phyloP scores from a whole-genome alignment of 2,113 vertebrate species.

The Xenopus borealis region DNA sequence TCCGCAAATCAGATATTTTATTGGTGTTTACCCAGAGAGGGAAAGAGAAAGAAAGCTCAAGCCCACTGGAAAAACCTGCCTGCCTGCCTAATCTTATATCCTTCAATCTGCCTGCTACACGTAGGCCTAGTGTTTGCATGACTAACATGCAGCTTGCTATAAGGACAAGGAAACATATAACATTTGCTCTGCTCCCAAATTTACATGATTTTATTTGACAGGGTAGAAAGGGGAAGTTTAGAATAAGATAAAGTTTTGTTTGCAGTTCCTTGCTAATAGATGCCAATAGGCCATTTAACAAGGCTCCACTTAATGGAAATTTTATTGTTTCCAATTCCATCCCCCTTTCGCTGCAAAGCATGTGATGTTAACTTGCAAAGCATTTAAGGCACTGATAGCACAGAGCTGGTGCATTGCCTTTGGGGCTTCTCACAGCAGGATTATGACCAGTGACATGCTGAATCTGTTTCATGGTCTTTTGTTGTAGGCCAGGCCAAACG shows the following conservation, averaged over 20 bases:
- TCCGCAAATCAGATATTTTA: constrained; percentile 72
- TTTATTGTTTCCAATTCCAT: constrained; percentile 79
- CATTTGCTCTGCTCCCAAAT: constrained; percentile 52
- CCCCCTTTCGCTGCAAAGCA: constrained; percentile 71
- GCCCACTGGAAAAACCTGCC: too few species aligned
- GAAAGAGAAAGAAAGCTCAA: constrained; percentile 48
- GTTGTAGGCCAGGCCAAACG: constrained; percentile 58
- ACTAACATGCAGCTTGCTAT: background rate
- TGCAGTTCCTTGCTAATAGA: constrained; percentile 91
- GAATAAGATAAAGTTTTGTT: constrained; percentile 86
- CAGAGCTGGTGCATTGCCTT: constrained; percentile 69
- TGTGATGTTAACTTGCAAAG: constrained; percentile 84
- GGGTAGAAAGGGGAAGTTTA: constrained; percentile 74
- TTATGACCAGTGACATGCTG: constrained; percentile 57
- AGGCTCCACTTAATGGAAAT: constrained; percentile 96
- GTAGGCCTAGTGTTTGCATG: background rate
- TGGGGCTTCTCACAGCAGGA: constrained; percentile 54
- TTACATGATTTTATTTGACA: constrained; percentile 61
- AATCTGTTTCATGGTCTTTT: constrained; percentile 55
- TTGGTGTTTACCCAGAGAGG: constrained; percentile 73
- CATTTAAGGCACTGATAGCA: constrained; percentile 79
- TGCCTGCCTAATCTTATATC: too few species aligned
- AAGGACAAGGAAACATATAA: constrained; percentile 49
- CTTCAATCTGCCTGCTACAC: too few species aligned
- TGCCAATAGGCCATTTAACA: constrained; percentile 91